Base-by-base conservation (phyloP, 2,888 invertebrate genomes). In the Escarpia spicata region DNA sequence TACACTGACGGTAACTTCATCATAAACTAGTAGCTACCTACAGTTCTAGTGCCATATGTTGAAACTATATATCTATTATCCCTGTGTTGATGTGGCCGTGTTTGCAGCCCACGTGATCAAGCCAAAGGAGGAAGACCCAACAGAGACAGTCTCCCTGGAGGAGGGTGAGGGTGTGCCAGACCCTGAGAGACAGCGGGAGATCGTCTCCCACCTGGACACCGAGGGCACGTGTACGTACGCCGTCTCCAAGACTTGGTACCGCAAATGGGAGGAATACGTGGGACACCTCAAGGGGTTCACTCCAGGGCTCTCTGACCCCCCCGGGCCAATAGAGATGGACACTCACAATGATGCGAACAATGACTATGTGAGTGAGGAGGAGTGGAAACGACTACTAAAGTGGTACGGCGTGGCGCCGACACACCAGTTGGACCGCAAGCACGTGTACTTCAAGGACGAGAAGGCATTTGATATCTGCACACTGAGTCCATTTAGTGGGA, bases 351-450 rank as follows among this genome's bases (percentile, higher is more conserved):
- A 95, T 93, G 92, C 91, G 3, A 93, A 95, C 52, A 95, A 95
- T 90, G 93, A 93, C 9, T 95, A 94, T 91, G 89, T 95, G 12
- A 93, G 94, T 37, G 95, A 95, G 92, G 93, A 94, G 31, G 93
- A 93, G 43, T 95, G 95, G 95, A 94, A 94, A 60, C 93, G 94
- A 12, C 92, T 94, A n/a, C 92, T 94, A 0, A 90, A 93, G 43
- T 95, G 95, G 95, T 95, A 94, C 93, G 95, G 95, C 3, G 58
- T 95, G 4, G 92, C 93, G 15, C 52, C 92, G 4, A 92, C 91
- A 0, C 94, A 94, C 75, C 93, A 93, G 44, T 93, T 95, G 1
- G 94, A 94, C 91, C 92, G 95, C 43, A 93, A 94, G n/a, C 95
- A 94, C 43, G 92, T 93, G 8, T 93, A 93, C 60, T 94, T 94